These are phyloP conservation scores for Potamarius usumacintae DNA, from an alignment of 2,113 vertebrate species.

Conservation along the genomic window DNA sequence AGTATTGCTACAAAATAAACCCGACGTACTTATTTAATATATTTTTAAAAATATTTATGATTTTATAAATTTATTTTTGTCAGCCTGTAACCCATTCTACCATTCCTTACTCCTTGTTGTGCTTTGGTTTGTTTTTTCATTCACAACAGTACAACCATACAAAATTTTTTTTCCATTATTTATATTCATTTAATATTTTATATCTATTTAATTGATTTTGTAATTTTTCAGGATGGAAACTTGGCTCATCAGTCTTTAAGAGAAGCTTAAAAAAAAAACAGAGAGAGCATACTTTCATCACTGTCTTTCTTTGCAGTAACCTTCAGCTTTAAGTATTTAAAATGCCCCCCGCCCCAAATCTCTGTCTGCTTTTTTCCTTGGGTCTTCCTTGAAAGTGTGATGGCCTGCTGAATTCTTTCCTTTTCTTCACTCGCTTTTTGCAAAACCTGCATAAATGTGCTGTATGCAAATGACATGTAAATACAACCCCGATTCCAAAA, in stretches of 20 bases:
- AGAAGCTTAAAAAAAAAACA: background rate
- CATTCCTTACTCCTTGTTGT: background rate
- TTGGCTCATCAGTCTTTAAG: background rate
- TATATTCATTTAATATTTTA: background rate
- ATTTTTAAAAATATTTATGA: too few species aligned
- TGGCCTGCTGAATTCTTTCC: background rate
- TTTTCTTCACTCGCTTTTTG: background rate
- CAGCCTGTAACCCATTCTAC: background rate
- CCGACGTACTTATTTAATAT: background rate
- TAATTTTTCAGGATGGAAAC: background rate
- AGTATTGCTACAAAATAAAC: background rate
- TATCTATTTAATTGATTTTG: background rate
- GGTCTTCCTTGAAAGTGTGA: background rate
- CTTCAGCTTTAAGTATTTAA: background rate
- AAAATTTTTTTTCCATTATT: too few species aligned
- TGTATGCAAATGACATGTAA: background rate
- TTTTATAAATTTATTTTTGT: background rate
- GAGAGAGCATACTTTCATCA: too few species aligned
- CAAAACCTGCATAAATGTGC: background rate
- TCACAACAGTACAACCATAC: background rate
- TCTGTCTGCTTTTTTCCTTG: background rate
- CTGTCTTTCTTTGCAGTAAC: background rate
- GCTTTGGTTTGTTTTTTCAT: too few species aligned
- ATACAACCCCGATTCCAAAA: too few species aligned
- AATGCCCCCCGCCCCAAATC: too few species aligned